phyloP scores from a whole-genome alignment of 2,888 invertebrate species.

The Diarsia brunnea region DNA sequence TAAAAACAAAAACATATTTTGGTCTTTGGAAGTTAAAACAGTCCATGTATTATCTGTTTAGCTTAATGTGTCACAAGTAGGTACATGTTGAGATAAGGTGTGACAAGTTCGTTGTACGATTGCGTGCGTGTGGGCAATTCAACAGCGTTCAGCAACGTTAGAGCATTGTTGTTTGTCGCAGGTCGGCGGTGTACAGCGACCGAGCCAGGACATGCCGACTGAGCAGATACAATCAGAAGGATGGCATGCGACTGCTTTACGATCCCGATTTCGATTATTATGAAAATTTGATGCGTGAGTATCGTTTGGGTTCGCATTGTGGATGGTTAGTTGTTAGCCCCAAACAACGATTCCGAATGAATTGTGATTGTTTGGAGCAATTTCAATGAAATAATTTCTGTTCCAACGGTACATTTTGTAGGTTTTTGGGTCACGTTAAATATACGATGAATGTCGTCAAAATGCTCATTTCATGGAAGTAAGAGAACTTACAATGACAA shows the following conservation, averaged over 20 bases:
- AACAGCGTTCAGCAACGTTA: conserved; percentile 36
- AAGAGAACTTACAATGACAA: background rate
- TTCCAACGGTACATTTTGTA: background rate
- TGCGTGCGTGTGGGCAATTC: conserved; percentile 55
- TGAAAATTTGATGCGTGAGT: conserved; percentile 97
- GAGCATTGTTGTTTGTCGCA: conserved; percentile 73
- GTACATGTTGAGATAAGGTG: conserved; percentile 53
- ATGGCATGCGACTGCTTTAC: conserved; percentile 96
- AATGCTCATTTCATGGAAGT: conserved; percentile 12
- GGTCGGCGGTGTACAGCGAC: conserved; percentile 97
- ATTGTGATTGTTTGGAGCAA: conserved; percentile 15
- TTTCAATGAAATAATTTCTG: background rate
- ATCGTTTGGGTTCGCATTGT: conserved; percentile 55
- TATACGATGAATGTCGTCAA: background rate
- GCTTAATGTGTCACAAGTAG: conserved; percentile 47
- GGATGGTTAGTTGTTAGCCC: conserved; percentile 19
- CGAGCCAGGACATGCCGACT: conserved; percentile 95
- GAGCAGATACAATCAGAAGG: conserved; percentile 96
- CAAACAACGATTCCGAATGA: conserved; percentile 20
- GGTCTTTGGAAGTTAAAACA: conserved; percentile 37
- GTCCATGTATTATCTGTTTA: conserved; percentile 44
- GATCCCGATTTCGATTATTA: conserved; percentile 98
- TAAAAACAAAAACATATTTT: conserved; percentile 48
- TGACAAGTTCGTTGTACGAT: conserved; percentile 65
- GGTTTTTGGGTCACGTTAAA: conserved; percentile 18